Evolutionary conservation across 2,888 invertebrate genomes (phyloP).

Genomic region (Panopea generosa): DNA sequence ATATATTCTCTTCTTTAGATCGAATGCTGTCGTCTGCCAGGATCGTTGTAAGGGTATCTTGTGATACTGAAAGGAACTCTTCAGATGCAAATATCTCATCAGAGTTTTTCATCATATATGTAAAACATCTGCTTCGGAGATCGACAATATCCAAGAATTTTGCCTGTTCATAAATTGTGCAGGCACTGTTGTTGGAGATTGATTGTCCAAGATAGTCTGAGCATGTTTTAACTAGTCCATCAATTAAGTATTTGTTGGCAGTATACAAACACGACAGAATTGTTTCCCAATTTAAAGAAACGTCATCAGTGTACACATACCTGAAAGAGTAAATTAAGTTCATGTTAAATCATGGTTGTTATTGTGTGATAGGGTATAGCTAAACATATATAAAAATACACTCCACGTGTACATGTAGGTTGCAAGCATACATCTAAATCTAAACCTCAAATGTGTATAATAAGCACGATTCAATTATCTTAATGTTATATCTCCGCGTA

Average conservation of each 20-base stretch:
- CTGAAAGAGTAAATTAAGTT: neutral
- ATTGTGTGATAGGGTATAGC: no score
- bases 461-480: no score
- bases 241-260: neutral
- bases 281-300: neutral
- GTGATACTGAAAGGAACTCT: neutral
- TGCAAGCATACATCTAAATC: no score
- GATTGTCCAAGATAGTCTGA: neutral
- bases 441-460: no score
- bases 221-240: neutral
- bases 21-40: no score
- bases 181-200: neutral
- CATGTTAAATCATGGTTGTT: no score
- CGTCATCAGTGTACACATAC: neutral
- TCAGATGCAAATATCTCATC: neutral
- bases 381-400: no score
- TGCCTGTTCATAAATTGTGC: slow-evolving; percentile 1
- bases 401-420: no score
- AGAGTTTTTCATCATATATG: neutral
- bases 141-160: neutral
- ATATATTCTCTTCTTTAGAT: no score
- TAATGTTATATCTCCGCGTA: no score
- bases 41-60: no score
- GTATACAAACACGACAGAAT: neutral
- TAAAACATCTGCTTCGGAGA: neutral